phyloP scores from a whole-genome alignment of 2,797 vertebrate species.

The Gallinago stenura region DNA sequence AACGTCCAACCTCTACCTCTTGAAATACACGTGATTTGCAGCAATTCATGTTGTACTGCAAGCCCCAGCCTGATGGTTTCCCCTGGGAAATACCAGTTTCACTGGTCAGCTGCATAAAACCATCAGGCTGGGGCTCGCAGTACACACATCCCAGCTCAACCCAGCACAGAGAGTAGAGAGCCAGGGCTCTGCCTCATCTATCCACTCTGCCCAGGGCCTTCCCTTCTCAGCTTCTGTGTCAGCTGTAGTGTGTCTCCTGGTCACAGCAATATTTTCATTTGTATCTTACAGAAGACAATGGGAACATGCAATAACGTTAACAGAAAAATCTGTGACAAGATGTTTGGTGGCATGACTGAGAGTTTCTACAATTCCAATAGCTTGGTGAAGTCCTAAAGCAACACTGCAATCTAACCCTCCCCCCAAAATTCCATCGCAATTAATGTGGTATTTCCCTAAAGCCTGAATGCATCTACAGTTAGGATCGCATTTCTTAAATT shows the following conservation, averaged over 20 bases:
- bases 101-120: not conserved
- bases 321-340: not conserved
- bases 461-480: not conserved
- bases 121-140: not conserved
- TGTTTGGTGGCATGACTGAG: not conserved
- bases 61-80: too few relatives aligned
- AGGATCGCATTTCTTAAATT: not conserved
- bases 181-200: not conserved
- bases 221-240: not conserved
- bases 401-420: not conserved
- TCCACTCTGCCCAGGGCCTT: fast-evolving
- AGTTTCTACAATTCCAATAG: not conserved
- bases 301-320: fast-evolving
- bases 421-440: not conserved
- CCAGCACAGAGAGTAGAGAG: fast-evolving
- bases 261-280: not conserved
- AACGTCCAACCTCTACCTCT: not conserved
- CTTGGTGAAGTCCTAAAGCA: not conserved
- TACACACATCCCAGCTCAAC: not conserved
- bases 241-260: not conserved
- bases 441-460: not conserved
- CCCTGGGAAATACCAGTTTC: too few relatives aligned
- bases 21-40: not conserved
- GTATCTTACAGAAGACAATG: not conserved
- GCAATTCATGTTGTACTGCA: not conserved